Evolutionary conservation across 2,797 vertebrate species (phyloP).

Genomic region (Sparus aurata): DNA sequence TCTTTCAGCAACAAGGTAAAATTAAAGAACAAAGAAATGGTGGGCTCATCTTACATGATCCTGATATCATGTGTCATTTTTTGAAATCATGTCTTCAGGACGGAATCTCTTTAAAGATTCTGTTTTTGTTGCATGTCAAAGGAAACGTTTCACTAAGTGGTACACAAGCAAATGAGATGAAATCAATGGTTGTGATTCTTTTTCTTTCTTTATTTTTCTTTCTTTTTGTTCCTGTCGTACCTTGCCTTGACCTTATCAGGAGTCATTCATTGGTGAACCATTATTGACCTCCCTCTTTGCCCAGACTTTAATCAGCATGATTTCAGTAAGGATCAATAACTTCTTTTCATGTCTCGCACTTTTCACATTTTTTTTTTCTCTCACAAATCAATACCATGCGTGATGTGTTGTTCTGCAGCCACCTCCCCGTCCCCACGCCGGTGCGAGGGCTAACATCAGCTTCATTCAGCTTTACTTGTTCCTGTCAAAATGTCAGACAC

Average conservation of each 20-base stretch:
- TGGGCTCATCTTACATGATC: slow-evolving; percentile 57
- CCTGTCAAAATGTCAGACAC: slow-evolving; percentile 46
- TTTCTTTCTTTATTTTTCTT: slow-evolving; percentile 30
- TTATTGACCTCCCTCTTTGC: slow-evolving; percentile 66
- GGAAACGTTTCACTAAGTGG: slow-evolving; percentile 23
- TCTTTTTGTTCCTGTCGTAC: not conserved
- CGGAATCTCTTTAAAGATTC: slow-evolving; percentile 7
- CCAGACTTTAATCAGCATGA: slow-evolving; percentile 80
- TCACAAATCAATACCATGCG: slow-evolving; percentile 75
- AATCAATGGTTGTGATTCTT: slow-evolving; percentile 7
- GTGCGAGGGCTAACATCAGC: slow-evolving; percentile 40
- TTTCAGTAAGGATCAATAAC: slow-evolving; percentile 82
- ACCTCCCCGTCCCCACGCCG: slow-evolving; percentile 16
- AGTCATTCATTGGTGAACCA: slow-evolving; percentile 64
- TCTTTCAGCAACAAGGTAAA: slow-evolving; percentile 58
- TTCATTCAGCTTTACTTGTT: slow-evolving; percentile 65
- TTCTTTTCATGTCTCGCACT: slow-evolving; percentile 83
- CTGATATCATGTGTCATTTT: slow-evolving; percentile 52
- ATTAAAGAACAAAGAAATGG: slow-evolving; percentile 71
- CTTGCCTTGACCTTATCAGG: slow-evolving; percentile 63
- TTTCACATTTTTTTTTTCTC: slow-evolving; percentile 72
- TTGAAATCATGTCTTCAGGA: slow-evolving; percentile 42
- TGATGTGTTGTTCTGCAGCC: slow-evolving; percentile 67
- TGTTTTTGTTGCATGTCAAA: slow-evolving; percentile 13
- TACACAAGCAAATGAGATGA: slow-evolving; percentile 7